Evolutionary conservation across 2,113 vertebrate genomes (phyloP).

Genomic region (Epinephelus lanceolatus): DNA sequence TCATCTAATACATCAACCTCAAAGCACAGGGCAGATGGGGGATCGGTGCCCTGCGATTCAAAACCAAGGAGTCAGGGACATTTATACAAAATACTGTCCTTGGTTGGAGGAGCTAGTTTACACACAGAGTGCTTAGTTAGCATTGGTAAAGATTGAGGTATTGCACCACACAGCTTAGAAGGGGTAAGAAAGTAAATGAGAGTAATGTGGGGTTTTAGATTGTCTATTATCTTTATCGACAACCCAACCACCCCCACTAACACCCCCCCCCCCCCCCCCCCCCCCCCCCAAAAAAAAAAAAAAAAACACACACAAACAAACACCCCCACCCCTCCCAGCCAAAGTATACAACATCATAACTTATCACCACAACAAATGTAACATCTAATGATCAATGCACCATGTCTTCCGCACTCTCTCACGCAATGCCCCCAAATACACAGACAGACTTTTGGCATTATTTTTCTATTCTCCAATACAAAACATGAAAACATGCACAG

Average conservation of each 20-base stretch:
- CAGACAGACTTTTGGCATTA: slow-evolving; percentile 77
- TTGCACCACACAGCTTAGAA: slow-evolving; percentile 79
- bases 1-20: slow-evolving; percentile 46
- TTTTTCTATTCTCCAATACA: slow-evolving; percentile 53
- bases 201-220: slow-evolving; percentile 55
- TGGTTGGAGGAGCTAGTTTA: slow-evolving; percentile 54
- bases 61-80: slow-evolving; percentile 50
- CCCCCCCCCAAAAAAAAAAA: no score
- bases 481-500: slow-evolving; percentile 70
- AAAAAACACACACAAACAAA: background rate
- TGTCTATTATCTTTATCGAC: slow-evolving; percentile 49
- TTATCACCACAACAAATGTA: slow-evolving; percentile 77
- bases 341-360: slow-evolving; percentile 74
- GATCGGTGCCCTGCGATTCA: slow-evolving; percentile 23
- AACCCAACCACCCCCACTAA: slow-evolving; percentile 46
- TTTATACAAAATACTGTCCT: slow-evolving; percentile 66
- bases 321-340: slow-evolving; percentile 37
- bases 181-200: slow-evolving; percentile 53
- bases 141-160: slow-evolving; percentile 80
- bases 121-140: slow-evolving; percentile 62
- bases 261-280: background rate
- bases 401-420: slow-evolving; percentile 33
- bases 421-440: slow-evolving; percentile 40
- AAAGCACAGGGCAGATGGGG: slow-evolving; percentile 43
- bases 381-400: slow-evolving; percentile 69